Percentiles rank a stretch among this genome's conserved stretches.
phyloP scores from a whole-genome alignment of 2,888 invertebrate genomes.

The Cynaeus angustus region DNA sequence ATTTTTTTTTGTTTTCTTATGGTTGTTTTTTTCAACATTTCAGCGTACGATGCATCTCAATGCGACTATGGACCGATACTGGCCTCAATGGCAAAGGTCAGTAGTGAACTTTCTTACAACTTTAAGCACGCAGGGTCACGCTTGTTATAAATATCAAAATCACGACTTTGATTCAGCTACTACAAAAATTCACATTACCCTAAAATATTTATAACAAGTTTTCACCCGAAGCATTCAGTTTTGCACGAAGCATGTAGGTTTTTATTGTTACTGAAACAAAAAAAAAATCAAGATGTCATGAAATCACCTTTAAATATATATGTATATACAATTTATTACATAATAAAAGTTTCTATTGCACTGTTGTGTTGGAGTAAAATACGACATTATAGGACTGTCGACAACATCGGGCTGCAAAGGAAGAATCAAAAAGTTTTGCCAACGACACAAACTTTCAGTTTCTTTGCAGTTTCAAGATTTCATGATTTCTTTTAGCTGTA shows the following conservation, averaged over 20 bases:
- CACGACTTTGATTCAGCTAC: slow-evolving; percentile 17
- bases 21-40: slow-evolving; percentile 69
- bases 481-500: not conserved
- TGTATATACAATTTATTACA: slow-evolving; percentile 2
- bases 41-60: slow-evolving; percentile 72
- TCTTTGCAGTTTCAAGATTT: not conserved
- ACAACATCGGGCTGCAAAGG: slow-evolving; percentile 1
- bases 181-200: not conserved
- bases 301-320: slow-evolving; percentile 14
- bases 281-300: not conserved
- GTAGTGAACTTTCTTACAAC: slow-evolving; percentile 63
- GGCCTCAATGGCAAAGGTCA: slow-evolving; percentile 73
- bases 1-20: slow-evolving; percentile 55
- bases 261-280: not conserved
- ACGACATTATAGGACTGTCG: slow-evolving; percentile 1
- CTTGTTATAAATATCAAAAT: slow-evolving; percentile 50
- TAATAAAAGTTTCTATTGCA: slow-evolving; percentile 15
- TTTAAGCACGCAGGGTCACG: slow-evolving; percentile 66
- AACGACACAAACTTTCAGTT: not conserved
- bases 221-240: slow-evolving; percentile 13
- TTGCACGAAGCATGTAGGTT: slow-evolving; percentile 5
- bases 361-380: slow-evolving; percentile 13
- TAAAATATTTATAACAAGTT: slow-evolving; percentile 46
- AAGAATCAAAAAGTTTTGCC: not conserved
- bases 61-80: slow-evolving; percentile 73